Evolutionary conservation across 2,113 vertebrate genomes (phyloP).

Genomic region (Phodopus roborovskii): DNA sequence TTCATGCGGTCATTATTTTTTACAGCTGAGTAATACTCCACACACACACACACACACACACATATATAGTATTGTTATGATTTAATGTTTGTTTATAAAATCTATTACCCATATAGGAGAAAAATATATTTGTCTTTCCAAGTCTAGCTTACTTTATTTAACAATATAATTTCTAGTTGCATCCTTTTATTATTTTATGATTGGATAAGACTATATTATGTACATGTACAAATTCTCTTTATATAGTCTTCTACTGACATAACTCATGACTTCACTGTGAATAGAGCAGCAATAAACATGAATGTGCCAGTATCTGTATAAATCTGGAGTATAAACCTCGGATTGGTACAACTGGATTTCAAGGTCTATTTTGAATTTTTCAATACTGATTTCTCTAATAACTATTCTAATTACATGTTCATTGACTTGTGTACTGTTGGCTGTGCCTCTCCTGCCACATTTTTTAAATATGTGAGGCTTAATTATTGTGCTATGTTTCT

Average conservation of each 20-base stretch:
- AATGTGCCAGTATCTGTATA: no score
- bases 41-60: not conserved
- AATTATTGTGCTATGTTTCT: not conserved
- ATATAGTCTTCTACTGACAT: not conserved
- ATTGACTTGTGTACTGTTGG: not conserved
- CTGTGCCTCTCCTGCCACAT: not conserved
- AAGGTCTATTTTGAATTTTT: not conserved
- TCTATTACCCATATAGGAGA: no score
- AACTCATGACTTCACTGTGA: not conserved
- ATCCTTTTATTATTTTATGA: not conserved
- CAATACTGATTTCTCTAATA: no score
- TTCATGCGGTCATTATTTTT: not conserved
- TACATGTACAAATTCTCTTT: not conserved
- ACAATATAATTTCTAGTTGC: not conserved
- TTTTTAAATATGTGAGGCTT: constrained; percentile 20
- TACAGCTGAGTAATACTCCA: not conserved
- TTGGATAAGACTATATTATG: not conserved
- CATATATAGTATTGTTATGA: not conserved
- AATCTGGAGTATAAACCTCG: not conserved
- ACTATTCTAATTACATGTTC: not conserved
- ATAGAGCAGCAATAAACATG: not conserved
- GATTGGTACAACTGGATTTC: not conserved
- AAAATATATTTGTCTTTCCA: not conserved
- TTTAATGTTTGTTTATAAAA: not conserved
- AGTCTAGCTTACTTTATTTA: not conserved